Conservation (phyloP, 2,888 invertebrate genomes). For the Liodrosophila aerea region DNA sequence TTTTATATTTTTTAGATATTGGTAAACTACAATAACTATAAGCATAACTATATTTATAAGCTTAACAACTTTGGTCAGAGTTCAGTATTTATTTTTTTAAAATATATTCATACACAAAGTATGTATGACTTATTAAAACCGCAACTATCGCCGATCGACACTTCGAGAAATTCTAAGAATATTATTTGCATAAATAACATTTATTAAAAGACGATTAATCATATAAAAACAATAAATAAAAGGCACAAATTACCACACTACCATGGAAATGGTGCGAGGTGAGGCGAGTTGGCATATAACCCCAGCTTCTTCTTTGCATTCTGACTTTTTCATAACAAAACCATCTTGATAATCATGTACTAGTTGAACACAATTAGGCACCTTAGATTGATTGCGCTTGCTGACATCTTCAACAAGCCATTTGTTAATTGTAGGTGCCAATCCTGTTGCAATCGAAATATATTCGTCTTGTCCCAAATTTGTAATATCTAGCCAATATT, state of each 20-base stretch:
- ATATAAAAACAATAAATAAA: background rate
- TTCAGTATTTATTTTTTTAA: too few species aligned
- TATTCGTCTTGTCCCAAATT: constrained; percentile 34
- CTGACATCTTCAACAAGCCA: constrained; percentile 6
- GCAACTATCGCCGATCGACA: too few species aligned
- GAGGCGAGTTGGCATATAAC: constrained; percentile 29
- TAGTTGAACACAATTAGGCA: constrained; percentile 22
- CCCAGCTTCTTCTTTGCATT: constrained; percentile 13
- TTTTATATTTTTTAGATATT: too few species aligned
- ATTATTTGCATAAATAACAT: too few species aligned
- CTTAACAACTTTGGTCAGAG: too few species aligned
- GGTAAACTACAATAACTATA: too few species aligned
- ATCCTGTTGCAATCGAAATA: constrained; percentile 32
- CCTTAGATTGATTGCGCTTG: too few species aligned
- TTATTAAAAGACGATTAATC: too few species aligned
- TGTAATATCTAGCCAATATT: constrained; percentile 38
- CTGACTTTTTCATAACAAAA: constrained; percentile 24
- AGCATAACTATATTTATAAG: too few species aligned
- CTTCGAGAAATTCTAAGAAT: too few species aligned
- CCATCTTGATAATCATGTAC: constrained; percentile 9
- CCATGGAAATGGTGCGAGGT: constrained; percentile 28
- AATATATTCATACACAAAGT: too few species aligned
- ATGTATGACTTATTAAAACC: too few species aligned
- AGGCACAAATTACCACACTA: constrained; percentile 33
- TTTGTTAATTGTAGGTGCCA: background rate